Conservation (phyloP, 2,797 vertebrate species). For the Hydrolagus colliei region DNA sequence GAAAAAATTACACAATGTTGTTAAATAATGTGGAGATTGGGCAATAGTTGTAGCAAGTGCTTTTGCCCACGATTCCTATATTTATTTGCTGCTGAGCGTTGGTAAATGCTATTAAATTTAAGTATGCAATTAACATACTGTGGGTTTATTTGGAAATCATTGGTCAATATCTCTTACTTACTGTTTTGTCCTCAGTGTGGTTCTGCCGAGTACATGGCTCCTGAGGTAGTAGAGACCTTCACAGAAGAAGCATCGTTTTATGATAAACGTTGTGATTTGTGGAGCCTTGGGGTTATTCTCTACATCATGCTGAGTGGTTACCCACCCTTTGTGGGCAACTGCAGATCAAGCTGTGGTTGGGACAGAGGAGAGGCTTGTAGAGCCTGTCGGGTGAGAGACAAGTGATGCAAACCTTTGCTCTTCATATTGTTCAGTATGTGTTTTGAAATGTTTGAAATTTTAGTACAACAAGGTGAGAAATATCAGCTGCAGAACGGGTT, state of each 20-base stretch:
- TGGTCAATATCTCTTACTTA: neutral
- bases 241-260: conserved; percentile 68
- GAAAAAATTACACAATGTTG: too few relatives aligned
- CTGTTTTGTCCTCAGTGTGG: conserved; percentile 52
- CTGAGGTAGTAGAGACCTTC: conserved; percentile 68
- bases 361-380: conserved; percentile 65
- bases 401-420: neutral
- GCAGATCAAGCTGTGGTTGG: conserved; percentile 66
- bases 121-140: too few relatives aligned
- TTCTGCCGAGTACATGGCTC: conserved; percentile 71
- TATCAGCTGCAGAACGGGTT: too few relatives aligned
- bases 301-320: conserved; percentile 74
- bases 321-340: conserved; percentile 67
- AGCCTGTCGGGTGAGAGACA: conserved; percentile 56
- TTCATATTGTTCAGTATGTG: neutral
- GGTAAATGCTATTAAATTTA: too few relatives aligned
- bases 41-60: too few relatives aligned
- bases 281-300: conserved; percentile 69
- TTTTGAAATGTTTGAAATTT: too few relatives aligned
- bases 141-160: neutral
- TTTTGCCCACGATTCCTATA: too few relatives aligned
- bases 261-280: conserved; percentile 68
- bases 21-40: too few relatives aligned
- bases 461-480: too few relatives aligned
- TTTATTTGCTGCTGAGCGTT: too few relatives aligned